Percentiles rank a stretch among this genome's conserved stretches.
phyloP scores from a whole-genome alignment of 2,113 vertebrate species.

The Phylloscopus trochiloides region DNA sequence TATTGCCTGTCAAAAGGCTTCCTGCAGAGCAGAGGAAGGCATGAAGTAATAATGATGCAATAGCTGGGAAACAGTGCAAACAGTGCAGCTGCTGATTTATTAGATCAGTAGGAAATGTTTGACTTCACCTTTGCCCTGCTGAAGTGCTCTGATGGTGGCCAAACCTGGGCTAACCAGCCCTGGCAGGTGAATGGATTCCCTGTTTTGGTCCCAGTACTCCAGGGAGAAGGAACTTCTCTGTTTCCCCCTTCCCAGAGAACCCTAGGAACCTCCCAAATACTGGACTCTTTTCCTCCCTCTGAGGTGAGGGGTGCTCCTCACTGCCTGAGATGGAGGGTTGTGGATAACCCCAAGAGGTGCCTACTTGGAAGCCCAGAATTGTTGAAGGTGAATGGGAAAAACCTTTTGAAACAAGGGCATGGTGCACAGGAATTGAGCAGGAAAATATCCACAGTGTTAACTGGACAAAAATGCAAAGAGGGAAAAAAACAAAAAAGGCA shows the following conservation, averaged over 20 bases:
- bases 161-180: neutral
- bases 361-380: neutral
- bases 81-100: neutral
- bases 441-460: neutral
- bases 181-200: neutral
- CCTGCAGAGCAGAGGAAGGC: neutral
- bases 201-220: neutral
- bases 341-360: neutral
- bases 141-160: neutral
- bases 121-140: neutral
- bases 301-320: neutral
- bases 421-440: rapidly evolving
- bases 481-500: rapidly evolving
- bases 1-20: neutral
- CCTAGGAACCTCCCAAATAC: neutral
- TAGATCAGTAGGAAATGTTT: neutral
- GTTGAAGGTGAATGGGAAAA: neutral
- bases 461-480: neutral
- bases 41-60: neutral
- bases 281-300: neutral
- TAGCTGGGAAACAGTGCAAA: neutral
- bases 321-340: neutral
- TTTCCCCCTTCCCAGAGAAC: neutral
- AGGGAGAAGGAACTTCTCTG: neutral
- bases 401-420: neutral